Evolutionary conservation across 2,888 invertebrate genomes (phyloP), one percentile per base, ranked within the genome.

Genomic region (Busseola fusca): DNA sequence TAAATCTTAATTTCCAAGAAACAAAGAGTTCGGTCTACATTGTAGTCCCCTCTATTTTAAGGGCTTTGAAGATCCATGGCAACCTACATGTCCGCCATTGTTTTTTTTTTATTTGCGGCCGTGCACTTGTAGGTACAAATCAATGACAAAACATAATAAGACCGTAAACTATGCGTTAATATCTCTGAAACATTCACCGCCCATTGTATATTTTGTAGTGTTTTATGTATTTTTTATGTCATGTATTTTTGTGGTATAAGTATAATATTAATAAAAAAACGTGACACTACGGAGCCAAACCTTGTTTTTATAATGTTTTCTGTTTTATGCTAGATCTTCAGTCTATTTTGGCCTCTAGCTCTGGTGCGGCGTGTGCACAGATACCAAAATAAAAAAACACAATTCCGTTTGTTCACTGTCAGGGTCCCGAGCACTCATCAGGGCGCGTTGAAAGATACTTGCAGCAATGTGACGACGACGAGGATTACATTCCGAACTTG

Each of bases 401-500:
- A 7, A 42, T 58, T 62, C 14, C 1, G 1, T 63, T 54, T 42
- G 16, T 64, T 42, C 45, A 37, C 14, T 50, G 40, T 27, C 96
- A 97, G 97, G 97, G 97, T 14, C 97, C 97, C 0, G 97, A 97
- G 87, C 97, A 97, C 87, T 97, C 97, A 7, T 97, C 97, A 0
- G 96, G 91, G 1, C 96, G 97, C 62, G 86, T 96, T 21, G 97
- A 98, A 90, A 96, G 98, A 72, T 98, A 97, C 85, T 94, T 98
- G 71, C 86, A 86, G 80, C 88, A 89, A 75, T 88, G 90, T 21
- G 97, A 97, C 81, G 98, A 98, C 82, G 97, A 98, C 79, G 96
- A 96, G 63, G 96, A 97, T 74, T 78, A 93, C 70, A 93, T 97
- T 78, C 97, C 97, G 0, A 88, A 96, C 52, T 96, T 97, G 1